phyloP scores from a whole-genome alignment of 2,113 vertebrate species.

The Ailuropoda melanoleuca region DNA sequence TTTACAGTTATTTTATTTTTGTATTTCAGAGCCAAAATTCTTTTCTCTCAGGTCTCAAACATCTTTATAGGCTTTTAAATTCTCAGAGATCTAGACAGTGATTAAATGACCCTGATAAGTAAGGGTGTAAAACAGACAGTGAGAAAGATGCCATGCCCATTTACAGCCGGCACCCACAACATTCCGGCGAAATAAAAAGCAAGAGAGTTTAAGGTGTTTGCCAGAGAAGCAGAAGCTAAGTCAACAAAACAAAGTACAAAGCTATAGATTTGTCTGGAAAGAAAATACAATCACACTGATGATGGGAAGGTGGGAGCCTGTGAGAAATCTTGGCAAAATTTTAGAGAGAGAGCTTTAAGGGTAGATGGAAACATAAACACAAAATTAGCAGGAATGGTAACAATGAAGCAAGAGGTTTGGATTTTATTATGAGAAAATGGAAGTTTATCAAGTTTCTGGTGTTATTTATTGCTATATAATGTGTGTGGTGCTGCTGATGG shows the following conservation, averaged over 20 bases:
- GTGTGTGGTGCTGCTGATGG: neutral
- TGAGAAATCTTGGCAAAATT: neutral
- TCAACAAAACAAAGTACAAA: slow-evolving; percentile 19
- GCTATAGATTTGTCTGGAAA: neutral
- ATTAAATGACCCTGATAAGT: neutral
- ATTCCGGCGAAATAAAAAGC: neutral
- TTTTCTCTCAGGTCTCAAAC: neutral
- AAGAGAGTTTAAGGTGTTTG: neutral
- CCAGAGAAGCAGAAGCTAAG: neutral
- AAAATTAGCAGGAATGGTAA: neutral
- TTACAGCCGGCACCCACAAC: neutral
- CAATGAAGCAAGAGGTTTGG: neutral
- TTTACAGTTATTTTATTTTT: neutral
- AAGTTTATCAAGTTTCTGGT: neutral
- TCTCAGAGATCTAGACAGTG: neutral
- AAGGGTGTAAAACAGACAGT: neutral
- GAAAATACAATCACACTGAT: neutral
- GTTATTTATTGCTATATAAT: neutral
- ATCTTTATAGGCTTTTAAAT: neutral
- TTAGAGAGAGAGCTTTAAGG: neutral
- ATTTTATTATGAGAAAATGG: neutral
- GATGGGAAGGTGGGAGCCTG: neutral
- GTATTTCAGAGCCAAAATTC: neutral
- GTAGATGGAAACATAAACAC: neutral
- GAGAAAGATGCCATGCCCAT: neutral